Evolutionary conservation across 2,888 invertebrate genomes (phyloP).

Genomic region (Drosophila stalkeri): DNA sequence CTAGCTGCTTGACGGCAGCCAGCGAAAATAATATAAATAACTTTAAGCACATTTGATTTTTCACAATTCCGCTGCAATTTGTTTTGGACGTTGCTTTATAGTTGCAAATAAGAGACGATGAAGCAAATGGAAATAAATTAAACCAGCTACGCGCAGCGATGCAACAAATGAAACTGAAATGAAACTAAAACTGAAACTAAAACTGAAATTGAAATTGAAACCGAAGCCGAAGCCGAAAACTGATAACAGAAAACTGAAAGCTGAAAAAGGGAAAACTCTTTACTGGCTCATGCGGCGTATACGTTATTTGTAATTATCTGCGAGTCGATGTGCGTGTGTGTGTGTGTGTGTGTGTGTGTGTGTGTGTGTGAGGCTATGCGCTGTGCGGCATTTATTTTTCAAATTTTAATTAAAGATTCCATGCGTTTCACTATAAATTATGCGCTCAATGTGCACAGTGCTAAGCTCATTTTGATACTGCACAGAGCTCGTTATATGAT

Average conservation of each 20-base stretch:
- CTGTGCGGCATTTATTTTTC: conserved; percentile 44
- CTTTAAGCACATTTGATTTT: conserved; percentile 70
- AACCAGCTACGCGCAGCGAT: conserved; percentile 33
- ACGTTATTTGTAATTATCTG: conserved; percentile 67
- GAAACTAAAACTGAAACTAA: conserved; percentile 9
- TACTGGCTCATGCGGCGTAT: conserved; percentile 46
- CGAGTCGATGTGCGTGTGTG: neutral
- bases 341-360: neutral
- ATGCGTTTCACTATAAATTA: conserved; percentile 47
- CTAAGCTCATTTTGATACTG: conserved; percentile 21
- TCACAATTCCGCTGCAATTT: conserved; percentile 66
- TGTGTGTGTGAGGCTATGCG: neutral
- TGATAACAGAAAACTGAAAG: conserved; percentile 8
- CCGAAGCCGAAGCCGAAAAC: conserved; percentile 30
- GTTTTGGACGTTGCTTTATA: conserved; percentile 38
- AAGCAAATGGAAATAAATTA: conserved; percentile 51
- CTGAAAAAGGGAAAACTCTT: conserved; percentile 28
- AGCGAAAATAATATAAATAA: conserved; percentile 61
- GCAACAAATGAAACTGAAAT: conserved; percentile 15
- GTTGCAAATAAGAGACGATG: conserved; percentile 38
- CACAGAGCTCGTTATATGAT: conserved; percentile 28
- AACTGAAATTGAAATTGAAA: conserved; percentile 15
- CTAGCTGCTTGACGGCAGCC: conserved; percentile 17
- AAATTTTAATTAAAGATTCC: conserved; percentile 68
- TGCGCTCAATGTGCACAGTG: conserved; percentile 33